Base-by-base conservation (phyloP, 2,888 invertebrate genomes). In the Brachyopa scutellaris region DNA sequence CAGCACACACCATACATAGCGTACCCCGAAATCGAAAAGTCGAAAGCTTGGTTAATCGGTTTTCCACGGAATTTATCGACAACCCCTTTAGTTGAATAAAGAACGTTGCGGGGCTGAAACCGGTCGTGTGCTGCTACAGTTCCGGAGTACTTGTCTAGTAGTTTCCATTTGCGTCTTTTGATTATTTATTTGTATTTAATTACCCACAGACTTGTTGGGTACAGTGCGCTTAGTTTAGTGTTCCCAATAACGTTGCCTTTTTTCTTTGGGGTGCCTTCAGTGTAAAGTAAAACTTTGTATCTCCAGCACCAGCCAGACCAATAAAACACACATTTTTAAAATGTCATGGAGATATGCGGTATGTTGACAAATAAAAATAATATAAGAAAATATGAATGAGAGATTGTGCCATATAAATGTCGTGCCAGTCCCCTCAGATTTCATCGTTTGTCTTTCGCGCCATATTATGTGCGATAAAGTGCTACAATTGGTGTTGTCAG, bases 291-390 rank as follows among this genome's bases (percentile, higher is more conserved):
- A 80, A 47, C 36, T 69, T 69, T 62, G 3, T 29, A 47, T 4
- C 13, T 23, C 49, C 49, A 19, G 31, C 7, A 53, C 45, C 38
- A 57, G 11, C 13, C 31, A 21, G 21, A 21, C 42, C 19, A 53
- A 77, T 13, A 59, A 23, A 42, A 74, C 42, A 69, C 31, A 51
- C 42, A 51, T 47, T 76, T n/a, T 55, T 33, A 72, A 72, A 82
- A 82, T 82, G 82, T 82, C 82, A 77, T 82, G 82, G 82, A 82
- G 82, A 82, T 77, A 82, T 77, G 77, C 82, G 82, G 82, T 82
- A 82, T 82, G 82, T 72, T 67, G 47, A 40, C 23, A 13, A 36
- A 38, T 40, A 26, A 38, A 53, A 29, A 31, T 21, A 55, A 15
- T 19, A 15, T 55, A 11, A 26, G 45, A 36, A 49, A 49, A 73